phyloP scores from a whole-genome alignment of 2,797 vertebrate species.

The Rhinella marina region DNA sequence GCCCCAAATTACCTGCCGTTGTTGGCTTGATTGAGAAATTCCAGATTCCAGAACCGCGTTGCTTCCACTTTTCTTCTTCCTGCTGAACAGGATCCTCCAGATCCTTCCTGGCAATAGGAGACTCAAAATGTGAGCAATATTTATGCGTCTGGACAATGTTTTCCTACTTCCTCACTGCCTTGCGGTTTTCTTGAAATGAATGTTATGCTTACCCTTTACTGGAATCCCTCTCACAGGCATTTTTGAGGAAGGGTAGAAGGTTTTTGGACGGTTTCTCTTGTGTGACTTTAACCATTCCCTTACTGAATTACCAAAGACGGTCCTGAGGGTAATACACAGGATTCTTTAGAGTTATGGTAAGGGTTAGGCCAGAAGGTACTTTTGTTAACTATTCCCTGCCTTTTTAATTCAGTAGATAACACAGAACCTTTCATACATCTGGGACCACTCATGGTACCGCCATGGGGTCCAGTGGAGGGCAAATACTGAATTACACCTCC shows the following conservation, averaged over 20 bases:
- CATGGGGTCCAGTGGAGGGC: not conserved
- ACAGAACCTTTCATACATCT: not conserved
- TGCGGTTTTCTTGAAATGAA: conserved; percentile 59
- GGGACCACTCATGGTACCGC: not conserved
- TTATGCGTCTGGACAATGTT: conserved; percentile 51
- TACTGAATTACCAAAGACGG: not conserved
- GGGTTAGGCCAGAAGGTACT: not conserved
- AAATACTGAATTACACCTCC: not conserved
- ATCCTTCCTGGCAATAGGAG: conserved; percentile 41
- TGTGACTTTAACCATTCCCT: conserved; percentile 22
- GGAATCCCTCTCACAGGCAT: conserved; percentile 49
- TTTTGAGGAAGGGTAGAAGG: conserved; percentile 37
- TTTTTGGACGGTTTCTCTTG: conserved; percentile 8
- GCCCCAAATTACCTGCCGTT: conserved; percentile 17
- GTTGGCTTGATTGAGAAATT: conserved; percentile 6
- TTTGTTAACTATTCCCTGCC: not conserved
- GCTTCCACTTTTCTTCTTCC: conserved; percentile 35
- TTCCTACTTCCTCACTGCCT: conserved; percentile 45
- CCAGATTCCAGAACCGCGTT: not conserved
- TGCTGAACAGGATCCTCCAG: conserved; percentile 17
- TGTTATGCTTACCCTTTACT: conserved; percentile 48
- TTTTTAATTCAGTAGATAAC: not conserved
- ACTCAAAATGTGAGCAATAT: conserved; percentile 40
- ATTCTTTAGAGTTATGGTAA: not conserved
- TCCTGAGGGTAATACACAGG: not conserved